Conservation (phyloP, 2,797 vertebrate genomes). For the Hafferia zeledoni region DNA sequence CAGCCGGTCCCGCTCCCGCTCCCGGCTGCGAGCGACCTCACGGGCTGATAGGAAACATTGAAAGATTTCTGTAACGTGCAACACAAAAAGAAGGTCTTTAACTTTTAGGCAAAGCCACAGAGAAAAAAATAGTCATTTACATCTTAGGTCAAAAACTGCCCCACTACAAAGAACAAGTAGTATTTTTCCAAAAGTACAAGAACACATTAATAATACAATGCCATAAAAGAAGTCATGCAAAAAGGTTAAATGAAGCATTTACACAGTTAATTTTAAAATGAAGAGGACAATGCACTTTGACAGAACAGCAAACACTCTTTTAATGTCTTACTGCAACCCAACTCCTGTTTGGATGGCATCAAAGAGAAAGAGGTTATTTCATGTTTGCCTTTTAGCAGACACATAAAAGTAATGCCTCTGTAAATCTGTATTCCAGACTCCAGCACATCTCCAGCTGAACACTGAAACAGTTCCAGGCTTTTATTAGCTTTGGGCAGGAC, state of each 20-base stretch:
- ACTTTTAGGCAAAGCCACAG: conserved; percentile 69
- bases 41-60: conserved; percentile 99
- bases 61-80: conserved; percentile 95
- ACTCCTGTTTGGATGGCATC: background rate
- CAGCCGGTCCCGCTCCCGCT: conserved; percentile 70
- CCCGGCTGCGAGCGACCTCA: conserved; percentile 92
- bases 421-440: background rate
- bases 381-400: background rate
- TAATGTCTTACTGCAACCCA: background rate
- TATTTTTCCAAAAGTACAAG: background rate
- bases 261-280: background rate
- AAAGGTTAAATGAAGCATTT: background rate
- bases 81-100: conserved; percentile 81
- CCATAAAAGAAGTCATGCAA: background rate
- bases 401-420: background rate
- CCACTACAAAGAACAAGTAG: background rate
- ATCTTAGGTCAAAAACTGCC: conserved; percentile 25
- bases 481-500: background rate
- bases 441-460: background rate
- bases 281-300: background rate
- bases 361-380: background rate
- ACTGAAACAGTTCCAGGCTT: background rate
- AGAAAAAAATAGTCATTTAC: conserved; percentile 58
- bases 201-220: background rate
- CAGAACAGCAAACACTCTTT: background rate